Conservation (phyloP, 2,113 vertebrate genomes). For the Xiphophorus maculatus region DNA sequence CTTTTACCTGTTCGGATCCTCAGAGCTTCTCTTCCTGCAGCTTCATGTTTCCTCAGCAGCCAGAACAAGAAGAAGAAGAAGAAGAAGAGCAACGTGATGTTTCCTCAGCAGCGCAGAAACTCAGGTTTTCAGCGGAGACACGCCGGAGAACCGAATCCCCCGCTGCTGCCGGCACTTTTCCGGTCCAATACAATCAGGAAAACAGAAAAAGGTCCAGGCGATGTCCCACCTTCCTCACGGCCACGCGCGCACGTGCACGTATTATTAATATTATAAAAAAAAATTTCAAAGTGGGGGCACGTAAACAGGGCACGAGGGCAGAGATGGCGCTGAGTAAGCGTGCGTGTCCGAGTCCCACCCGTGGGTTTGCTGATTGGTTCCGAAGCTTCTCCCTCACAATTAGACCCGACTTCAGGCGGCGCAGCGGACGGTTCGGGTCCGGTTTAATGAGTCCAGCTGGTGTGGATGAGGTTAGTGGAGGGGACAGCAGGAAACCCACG, state of each 20-base stretch:
- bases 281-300: neutral
- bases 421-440: neutral
- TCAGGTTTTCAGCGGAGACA: neutral
- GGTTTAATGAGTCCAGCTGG: neutral
- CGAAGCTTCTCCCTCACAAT: neutral
- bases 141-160: conserved; percentile 10
- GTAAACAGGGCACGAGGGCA: conserved; percentile 20
- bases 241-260: conserved; percentile 23
- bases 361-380: conserved; percentile 2
- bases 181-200: neutral
- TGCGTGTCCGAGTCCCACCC: neutral
- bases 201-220: conserved; percentile 1
- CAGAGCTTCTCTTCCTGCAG: conserved; percentile 17
- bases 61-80: neutral
- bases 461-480: neutral
- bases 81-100: neutral
- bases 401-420: neutral
- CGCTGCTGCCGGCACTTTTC: conserved; percentile 13
- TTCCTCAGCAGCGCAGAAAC: conserved; percentile 1
- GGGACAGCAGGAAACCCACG: neutral
- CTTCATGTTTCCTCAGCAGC: conserved; percentile 23
- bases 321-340: neutral
- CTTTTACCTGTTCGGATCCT: conserved; percentile 25
- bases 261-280: neutral
- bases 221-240: conserved; percentile 4